Conservation (phyloP, 2,797 vertebrate species). For the Acrocephalus scirpaceus region DNA sequence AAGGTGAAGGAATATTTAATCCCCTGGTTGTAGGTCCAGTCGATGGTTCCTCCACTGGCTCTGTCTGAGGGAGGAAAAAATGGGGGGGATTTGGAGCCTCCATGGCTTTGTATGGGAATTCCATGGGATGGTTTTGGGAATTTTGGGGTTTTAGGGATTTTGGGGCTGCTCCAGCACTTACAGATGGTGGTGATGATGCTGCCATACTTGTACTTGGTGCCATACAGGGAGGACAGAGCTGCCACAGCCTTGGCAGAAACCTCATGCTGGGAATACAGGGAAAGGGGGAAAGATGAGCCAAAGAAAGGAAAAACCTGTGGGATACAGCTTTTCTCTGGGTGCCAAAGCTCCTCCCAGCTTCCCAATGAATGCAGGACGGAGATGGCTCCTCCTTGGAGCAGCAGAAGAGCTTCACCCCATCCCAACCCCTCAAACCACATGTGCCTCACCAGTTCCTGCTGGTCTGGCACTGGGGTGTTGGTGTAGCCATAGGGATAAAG, state of each 20-base stretch:
- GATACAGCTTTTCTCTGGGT: rapidly evolving
- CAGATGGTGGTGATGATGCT: constrained; percentile 92
- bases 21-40: constrained; percentile 93
- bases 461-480: constrained; percentile 39
- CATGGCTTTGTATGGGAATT: rapidly evolving
- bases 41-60: constrained; percentile 86
- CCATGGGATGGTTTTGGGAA: no score
- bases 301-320: neutral
- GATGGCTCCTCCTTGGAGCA: neutral
- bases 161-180: constrained; percentile 73
- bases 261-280: constrained; percentile 72
- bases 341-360: neutral
- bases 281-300: neutral
- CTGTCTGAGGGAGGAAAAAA: constrained; percentile 75
- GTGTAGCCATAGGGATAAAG: constrained; percentile 93
- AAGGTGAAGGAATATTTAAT: constrained; percentile 95
- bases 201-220: constrained; percentile 85
- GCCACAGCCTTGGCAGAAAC: constrained; percentile 80
- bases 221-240: constrained; percentile 84
- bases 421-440: rapidly evolving
- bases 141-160: no score
- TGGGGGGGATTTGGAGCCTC: rapidly evolving
- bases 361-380: neutral
- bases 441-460: constrained; percentile 84
- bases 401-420: neutral